Conservation (phyloP, 2,797 vertebrate species). For the Pangasius djambal region DNA sequence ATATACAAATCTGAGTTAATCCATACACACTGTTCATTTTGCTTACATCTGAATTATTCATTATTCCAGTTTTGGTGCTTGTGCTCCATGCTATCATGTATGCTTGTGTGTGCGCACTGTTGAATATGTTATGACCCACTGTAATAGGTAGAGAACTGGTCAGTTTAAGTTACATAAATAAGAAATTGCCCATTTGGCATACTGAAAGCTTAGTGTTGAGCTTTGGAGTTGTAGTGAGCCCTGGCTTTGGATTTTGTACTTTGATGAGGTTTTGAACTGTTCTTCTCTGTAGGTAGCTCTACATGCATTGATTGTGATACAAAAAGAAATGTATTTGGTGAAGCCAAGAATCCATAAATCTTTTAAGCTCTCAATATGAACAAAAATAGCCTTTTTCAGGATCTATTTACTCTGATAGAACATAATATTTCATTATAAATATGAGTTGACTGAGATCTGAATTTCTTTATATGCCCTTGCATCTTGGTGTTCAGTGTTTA, state of each 20-base stretch:
- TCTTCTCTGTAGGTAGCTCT: constrained; percentile 10
- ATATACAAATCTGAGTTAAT: constrained; percentile 35
- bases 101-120: constrained; percentile 17
- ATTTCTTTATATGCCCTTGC: neutral
- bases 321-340: too few species aligned
- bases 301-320: constrained; percentile 36
- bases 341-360: constrained; percentile 13
- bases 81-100: constrained; percentile 52
- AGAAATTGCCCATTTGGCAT: neutral
- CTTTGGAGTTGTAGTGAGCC: neutral
- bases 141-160: constrained; percentile 19
- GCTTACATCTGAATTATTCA: constrained; percentile 67
- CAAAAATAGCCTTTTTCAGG: constrained; percentile 1
- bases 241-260: neutral
- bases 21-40: constrained; percentile 58
- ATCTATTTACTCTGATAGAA: constrained; percentile 25
- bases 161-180: neutral
- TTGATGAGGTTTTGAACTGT: neutral
- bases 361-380: constrained; percentile 16
- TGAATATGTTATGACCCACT: constrained; percentile 22
- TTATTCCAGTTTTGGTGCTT: constrained; percentile 54
- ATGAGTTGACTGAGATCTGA: neutral
- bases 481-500: neutral
- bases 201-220: neutral
- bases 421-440: constrained; percentile 17